Base-by-base conservation (phyloP, 2,888 invertebrate genomes). In the Dryobota labecula region DNA sequence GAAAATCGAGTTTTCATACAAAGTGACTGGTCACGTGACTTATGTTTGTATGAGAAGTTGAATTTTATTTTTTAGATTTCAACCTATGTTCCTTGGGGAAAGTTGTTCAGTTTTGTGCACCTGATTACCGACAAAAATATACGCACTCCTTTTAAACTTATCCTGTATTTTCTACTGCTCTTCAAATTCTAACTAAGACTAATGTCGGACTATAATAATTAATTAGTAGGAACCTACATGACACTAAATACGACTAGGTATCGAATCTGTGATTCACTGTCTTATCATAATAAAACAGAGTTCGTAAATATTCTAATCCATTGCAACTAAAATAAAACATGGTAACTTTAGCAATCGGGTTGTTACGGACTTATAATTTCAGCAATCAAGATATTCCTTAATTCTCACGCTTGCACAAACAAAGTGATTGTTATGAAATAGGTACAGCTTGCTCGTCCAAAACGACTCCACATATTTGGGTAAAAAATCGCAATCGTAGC, bases 331-430 rank as follows among this genome's bases (percentile, higher is more conserved):
- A 78, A 63, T 71, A 65, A 77, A 71, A n/a, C n/a, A n/a, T 67
- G 41, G 72, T 61, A 51, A 18, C 30, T 82, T 65, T 81, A 57
- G 78, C 73, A 82, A 79, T 82, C 63, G 47, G 36, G 27, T 67
- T 64, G 78, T 82, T 82, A 82, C 73, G 78, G 78, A 67, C 66
- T 78, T 79, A 56, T 78, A 64, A 78, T 33, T 78, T 82, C 3
- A 78, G 78, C 60, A 72, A 67, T 79, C 78, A 78, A 78, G 73
- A 78, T 78, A 71, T 82, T 78, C 65, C 49, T 82, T 65, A 30
- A 49, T 73, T 79, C 80, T 41, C 75, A 80, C 66, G 75, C 47
- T 83, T 83, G 69, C 80, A 74, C 58, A 66, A 79, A 64, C 66
- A 45, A 57, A 73, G 56, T 61, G 27, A 53, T 74, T 57, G 58